Evolutionary conservation across 2,797 vertebrate genomes (phyloP).

Genomic region (Alca torda): DNA sequence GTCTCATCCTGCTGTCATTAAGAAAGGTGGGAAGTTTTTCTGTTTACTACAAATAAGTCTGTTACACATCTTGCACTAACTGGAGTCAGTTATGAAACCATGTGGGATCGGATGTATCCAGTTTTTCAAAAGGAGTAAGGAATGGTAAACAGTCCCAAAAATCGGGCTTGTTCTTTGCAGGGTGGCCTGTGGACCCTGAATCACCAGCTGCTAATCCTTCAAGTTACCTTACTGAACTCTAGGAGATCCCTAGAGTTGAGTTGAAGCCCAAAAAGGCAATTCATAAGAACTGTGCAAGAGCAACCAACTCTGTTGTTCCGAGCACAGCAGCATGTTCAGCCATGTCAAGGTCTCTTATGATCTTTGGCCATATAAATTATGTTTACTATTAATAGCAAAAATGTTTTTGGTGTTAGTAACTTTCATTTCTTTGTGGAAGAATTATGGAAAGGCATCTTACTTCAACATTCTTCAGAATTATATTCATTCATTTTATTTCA

Average conservation of each 20-base stretch:
- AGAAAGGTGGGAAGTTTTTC: background rate
- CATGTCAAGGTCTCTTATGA: background rate
- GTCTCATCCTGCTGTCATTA: background rate
- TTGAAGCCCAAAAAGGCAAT: background rate
- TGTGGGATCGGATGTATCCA: background rate
- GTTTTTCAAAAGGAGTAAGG: background rate
- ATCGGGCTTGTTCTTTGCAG: background rate
- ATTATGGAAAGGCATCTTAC: background rate
- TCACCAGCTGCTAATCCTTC: background rate
- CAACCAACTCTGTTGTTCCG: background rate
- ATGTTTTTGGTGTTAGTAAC: background rate
- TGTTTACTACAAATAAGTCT: background rate
- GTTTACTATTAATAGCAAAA: background rate
- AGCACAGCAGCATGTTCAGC: background rate
- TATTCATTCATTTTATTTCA: background rate
- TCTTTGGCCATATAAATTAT: background rate
- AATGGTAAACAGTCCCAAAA: background rate
- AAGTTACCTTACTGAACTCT: fast-evolving
- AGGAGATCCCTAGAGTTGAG: background rate
- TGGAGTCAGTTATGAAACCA: background rate
- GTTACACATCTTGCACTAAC: background rate
- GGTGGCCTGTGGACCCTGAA: background rate
- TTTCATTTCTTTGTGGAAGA: background rate
- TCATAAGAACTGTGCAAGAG: background rate
- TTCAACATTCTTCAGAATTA: background rate